Evolutionary conservation across 2,797 vertebrate genomes (phyloP), one percentile per base, ranked within the genome.

Genomic region (Orientallactaga sibirica): DNA sequence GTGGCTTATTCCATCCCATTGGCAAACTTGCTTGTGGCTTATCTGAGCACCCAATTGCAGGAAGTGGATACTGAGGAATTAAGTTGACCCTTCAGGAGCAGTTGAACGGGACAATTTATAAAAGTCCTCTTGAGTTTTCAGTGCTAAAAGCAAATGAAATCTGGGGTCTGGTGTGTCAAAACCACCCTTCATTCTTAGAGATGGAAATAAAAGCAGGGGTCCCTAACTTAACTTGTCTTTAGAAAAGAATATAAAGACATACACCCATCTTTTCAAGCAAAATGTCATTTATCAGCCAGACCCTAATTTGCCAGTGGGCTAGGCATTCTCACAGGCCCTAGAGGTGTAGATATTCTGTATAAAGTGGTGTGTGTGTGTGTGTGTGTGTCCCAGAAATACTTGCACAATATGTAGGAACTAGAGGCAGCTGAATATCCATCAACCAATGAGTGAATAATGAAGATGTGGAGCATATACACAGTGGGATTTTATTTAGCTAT

Each of bases 181-280:
- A 66, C 14, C 27, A 83, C 48, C 62, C 43, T 71, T 43, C 80
- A 80, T 61, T 80, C 75, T 74, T 80, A 80, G 64, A 62, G n/a
- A 90, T 90, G 62, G 87, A 87, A 75, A 2, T 64, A 81, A 76
- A 96, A 37, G 19, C 52, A 84, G 8, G 75, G n/a, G 41, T 84
- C 52, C 33, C 25, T 90, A 15, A 66, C 67, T 64, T 70, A 25
- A 78, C 8, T 29, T 64, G 8, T 68, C 25, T 88, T 27, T 10
- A 61, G 48, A 27, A 74, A 91, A 92, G 15, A 6, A 33, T 73
- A 4, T 12, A 1, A 37, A n/a, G 73, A 1, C 52, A 14, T 4
- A 10, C 33, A 16, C 84, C 85, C 27, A 86, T 71, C 58, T 90
- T 82, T 82, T 64, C 19, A 93, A 79, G 15, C 2, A 90, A 58